Evolutionary conservation across 2,797 vertebrate genomes (phyloP).

Genomic region (Iguana delicatissima): DNA sequence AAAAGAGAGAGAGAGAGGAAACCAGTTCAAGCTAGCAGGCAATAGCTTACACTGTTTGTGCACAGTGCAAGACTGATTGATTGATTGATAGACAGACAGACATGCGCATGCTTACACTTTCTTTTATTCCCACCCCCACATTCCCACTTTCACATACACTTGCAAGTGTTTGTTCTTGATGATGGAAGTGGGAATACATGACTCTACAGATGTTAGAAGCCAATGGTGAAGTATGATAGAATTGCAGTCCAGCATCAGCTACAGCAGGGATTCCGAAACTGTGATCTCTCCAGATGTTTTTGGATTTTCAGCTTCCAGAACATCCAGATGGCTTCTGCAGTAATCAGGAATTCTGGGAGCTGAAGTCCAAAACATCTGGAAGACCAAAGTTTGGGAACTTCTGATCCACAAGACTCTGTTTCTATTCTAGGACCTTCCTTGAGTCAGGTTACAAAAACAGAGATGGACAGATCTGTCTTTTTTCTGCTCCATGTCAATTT

Average conservation of each 20-base stretch:
- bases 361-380: too few species aligned
- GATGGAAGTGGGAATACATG: not conserved
- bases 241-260: not conserved
- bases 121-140: too few species aligned
- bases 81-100: not conserved
- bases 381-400: too few species aligned
- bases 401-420: not conserved
- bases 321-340: too few species aligned
- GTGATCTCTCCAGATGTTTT: too few species aligned
- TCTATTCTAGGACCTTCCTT: not conserved
- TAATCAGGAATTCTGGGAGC: too few species aligned
- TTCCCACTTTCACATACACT: not conserved
- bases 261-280: too few species aligned
- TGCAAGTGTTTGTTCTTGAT: too few species aligned
- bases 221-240: not conserved
- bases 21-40: not conserved
- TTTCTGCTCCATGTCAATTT: not conserved
- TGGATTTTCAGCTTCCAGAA: too few species aligned
- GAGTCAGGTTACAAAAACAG: not conserved
- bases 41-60: not conserved
- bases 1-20: not conserved
- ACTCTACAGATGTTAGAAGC: not conserved
- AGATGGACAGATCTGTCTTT: not conserved
- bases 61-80: not conserved
- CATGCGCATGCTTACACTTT: too few species aligned